A percentile compares a stretch with the other conserved stretches of the same genome.
Conservation (phyloP, 1,140 invertebrate genomes). For the Pseudoatta argentina region DNA sequence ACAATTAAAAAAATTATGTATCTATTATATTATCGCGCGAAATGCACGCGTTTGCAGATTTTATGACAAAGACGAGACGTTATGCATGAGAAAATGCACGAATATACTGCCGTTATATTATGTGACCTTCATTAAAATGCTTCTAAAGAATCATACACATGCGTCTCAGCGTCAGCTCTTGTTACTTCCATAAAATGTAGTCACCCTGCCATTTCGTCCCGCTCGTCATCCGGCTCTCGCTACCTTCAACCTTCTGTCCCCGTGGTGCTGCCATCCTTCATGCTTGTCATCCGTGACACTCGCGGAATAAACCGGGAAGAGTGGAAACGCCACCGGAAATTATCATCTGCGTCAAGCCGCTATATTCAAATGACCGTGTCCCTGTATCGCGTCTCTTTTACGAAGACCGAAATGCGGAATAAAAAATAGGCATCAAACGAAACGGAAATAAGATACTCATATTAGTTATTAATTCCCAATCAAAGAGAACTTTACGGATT, state of each 20-base stretch:
- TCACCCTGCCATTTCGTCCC: slow-evolving; percentile 32
- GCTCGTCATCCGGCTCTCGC: slow-evolving; percentile 40
- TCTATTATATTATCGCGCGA: neutral
- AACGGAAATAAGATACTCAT: neutral
- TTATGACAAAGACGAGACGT: neutral
- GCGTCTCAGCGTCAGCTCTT: slow-evolving; percentile 14
- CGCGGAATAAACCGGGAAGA: slow-evolving; percentile 58
- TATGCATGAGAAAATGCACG: neutral
- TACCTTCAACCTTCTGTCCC: slow-evolving; percentile 45
- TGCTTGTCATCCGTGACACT: slow-evolving; percentile 46
- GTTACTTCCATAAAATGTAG: slow-evolving; percentile 51
- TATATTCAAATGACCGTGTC: slow-evolving; percentile 50
- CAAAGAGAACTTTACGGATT: neutral
- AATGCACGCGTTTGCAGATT: neutral
- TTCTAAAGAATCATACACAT: slow-evolving; percentile 24
- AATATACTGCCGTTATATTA: neutral
- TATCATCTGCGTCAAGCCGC: slow-evolving; percentile 53
- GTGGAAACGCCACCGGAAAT: slow-evolving; percentile 54
- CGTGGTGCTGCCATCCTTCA: slow-evolving; percentile 43
- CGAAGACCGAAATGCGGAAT: neutral
- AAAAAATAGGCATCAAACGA: neutral
- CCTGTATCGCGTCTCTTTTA: neutral
- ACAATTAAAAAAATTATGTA: neutral
- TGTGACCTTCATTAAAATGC: slow-evolving; percentile 34
- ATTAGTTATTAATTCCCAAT: neutral